Evolutionary conservation across 92 coral and sea anemone genomes (phyloP), one percentile per base, ranked within the genome.

Genomic region (Siderastrea siderea): DNA sequence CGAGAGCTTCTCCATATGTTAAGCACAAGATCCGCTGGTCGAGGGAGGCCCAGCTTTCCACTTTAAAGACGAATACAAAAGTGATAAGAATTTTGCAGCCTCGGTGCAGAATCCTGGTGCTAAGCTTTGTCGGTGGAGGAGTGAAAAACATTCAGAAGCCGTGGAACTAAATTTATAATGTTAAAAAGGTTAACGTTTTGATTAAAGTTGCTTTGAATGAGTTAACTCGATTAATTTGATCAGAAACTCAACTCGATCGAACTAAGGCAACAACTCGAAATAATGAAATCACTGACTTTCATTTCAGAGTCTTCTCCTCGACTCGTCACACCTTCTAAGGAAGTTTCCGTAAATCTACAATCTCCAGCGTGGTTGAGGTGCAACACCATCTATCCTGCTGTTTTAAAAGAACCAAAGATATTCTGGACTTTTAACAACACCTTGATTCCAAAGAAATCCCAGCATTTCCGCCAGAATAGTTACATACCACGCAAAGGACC

Each of bases 371-470:
- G 17, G 66, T 19, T 82, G 7, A 16, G 1, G 1, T 82, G 86
- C 69, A 44, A 17, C 1, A 59, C 47, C 2, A 69, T 11, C 62
- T 82, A 68, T 58, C 71, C 86, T 5, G 12, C 51, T 14, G 8
- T 45, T 7, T 17, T 82, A 1, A 45, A 45, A 2, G 9, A 6
- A 3, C 86, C 86, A 58, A 47, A n/a, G 4, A 70, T 68, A 1
- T 82, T 45, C 58, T 82, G 86, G 86, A 9, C 8, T 7, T 71
- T 54, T 13, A 82, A 82, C 57, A 19, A 46, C 48, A 82, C 58
- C 3, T 69, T 48, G 59, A 58, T 82, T 17, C n/a, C 6, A 8
- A 48, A 82, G 57, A 17, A 13, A 8, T 57, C 86, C 4, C 54
- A 44, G 69, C 55, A 71, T 12, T 82, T 70, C 86, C n/a, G 13